Evolutionary conservation across 2,113 vertebrate genomes (phyloP), one percentile per base, ranked within the genome.

Genomic region (Rana temporaria): DNA sequence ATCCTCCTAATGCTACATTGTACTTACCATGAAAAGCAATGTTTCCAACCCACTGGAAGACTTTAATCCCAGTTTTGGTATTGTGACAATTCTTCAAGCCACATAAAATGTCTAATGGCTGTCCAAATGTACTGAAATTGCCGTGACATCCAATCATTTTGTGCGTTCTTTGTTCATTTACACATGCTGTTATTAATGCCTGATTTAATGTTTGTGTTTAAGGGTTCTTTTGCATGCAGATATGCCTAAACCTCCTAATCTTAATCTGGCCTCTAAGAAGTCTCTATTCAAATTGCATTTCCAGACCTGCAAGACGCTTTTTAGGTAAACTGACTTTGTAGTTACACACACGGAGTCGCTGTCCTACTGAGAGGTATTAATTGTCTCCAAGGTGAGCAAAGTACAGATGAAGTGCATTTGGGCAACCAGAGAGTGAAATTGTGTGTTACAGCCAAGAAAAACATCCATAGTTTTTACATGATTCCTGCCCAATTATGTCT

Each of bases 301-400:
- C 32, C n/a, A 52, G 22, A 72, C 20, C 69, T 72, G 70, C 53
- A 57, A 73, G 70, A 57, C 53, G 7, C 2, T 73, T 73, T 64
- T 16, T 53, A 77, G 60, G 64, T 20, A 42, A 65, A 60, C 22
- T 77, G 22, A 77, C 60, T 77, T 63, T 77, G 74, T 77, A 77
- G 38, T 77, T 53, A 64, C 20, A 42, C 20, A 42, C 26, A 53
- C 64, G 60, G 74, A 77, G 74, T 64, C 60, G 74, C 59, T 15
- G 52, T 55, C 74, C 74, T 77, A 77, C 74, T 77, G 74, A 77
- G 74, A 77, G 60, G 20, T n/a, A 26, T 75, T 77, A 77, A 64
- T 77, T n/a, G 38, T 22, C 30, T 42, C 38, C 73, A 16, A 4
- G 59, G 57, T n/a, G 62, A 20, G 32, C 32, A 17, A n/a, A 60